phyloP scores from a whole-genome alignment of 2,888 invertebrate genomes.

The Trisateles emortualis region DNA sequence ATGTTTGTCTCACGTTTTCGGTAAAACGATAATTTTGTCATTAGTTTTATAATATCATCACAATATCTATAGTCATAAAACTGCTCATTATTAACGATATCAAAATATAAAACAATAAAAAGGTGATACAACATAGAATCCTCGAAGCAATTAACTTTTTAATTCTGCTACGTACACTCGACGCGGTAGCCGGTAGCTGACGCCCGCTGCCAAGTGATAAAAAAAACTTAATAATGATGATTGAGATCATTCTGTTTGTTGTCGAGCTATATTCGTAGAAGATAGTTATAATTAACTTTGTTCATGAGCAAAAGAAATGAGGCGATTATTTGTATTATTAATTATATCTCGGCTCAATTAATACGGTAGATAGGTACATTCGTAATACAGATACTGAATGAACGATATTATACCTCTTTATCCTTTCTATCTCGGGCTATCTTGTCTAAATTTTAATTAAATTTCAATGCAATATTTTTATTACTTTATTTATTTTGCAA shows the following conservation, averaged over 20 bases:
- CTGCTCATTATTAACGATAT: conserved; percentile 15
- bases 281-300: conserved; percentile 37
- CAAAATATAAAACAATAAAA: conserved; percentile 36
- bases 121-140: conserved; percentile 49
- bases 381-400: too few species aligned
- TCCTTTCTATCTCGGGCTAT: too few species aligned
- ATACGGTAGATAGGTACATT: too few species aligned
- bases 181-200: conserved; percentile 38
- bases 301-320: conserved; percentile 19
- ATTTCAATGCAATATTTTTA: too few species aligned
- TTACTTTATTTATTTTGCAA: too few species aligned
- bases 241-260: conserved; percentile 51
- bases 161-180: conserved; percentile 52
- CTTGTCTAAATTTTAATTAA: too few species aligned
- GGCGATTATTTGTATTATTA: conserved; percentile 2
- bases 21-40: too few species aligned
- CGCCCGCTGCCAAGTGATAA: conserved; percentile 36
- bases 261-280: conserved; percentile 19
- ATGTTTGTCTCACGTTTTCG: too few species aligned
- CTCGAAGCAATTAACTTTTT: conserved; percentile 62
- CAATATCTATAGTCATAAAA: not conserved
- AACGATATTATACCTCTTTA: too few species aligned
- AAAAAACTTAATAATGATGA: conserved; percentile 45
- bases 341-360: too few species aligned
- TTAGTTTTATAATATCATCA: too few species aligned